A percentile compares a stretch with the other conserved stretches of the same genome.
Evolutionary conservation across 2,797 vertebrate genomes (phyloP).

Genomic region (Lacerta viridis): DNA sequence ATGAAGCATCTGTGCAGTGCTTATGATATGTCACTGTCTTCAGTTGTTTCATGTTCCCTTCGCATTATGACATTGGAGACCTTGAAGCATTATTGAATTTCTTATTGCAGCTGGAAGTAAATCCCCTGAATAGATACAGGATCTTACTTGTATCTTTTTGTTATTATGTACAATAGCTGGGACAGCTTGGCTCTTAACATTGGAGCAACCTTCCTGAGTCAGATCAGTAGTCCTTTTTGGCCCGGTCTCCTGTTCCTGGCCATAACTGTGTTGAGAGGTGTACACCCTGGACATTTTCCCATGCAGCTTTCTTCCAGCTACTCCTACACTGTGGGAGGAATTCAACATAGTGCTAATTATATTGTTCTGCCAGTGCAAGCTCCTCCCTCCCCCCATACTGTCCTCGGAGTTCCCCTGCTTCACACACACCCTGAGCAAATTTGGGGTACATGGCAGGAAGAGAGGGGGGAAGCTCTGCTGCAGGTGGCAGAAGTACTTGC

Average conservation of each 20-base stretch:
- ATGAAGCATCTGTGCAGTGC: conserved; percentile 74
- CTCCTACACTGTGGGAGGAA: neutral
- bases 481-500: too few species aligned
- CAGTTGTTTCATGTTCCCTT: conserved; percentile 65
- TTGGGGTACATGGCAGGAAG: too few species aligned
- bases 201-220: neutral
- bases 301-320: neutral
- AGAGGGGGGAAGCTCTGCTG: too few species aligned
- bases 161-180: conserved; percentile 40
- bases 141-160: conserved; percentile 27
- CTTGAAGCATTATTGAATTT: conserved; percentile 60
- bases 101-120: conserved; percentile 61
- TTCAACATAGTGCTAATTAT: neutral
- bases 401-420: too few species aligned
- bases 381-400: too few species aligned
- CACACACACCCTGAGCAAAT: too few species aligned
- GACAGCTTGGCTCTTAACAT: conserved; percentile 24
- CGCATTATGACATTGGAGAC: conserved; percentile 57
- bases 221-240: neutral
- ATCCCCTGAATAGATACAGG: conserved; percentile 48
- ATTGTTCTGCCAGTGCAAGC: too few species aligned
- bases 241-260: neutral
- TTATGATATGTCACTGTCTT: conserved; percentile 62
- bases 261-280: too few species aligned
- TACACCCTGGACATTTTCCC: neutral